Evolutionary conservation across 2,113 vertebrate species (phyloP).

Genomic region (Cyprinus carpio): DNA sequence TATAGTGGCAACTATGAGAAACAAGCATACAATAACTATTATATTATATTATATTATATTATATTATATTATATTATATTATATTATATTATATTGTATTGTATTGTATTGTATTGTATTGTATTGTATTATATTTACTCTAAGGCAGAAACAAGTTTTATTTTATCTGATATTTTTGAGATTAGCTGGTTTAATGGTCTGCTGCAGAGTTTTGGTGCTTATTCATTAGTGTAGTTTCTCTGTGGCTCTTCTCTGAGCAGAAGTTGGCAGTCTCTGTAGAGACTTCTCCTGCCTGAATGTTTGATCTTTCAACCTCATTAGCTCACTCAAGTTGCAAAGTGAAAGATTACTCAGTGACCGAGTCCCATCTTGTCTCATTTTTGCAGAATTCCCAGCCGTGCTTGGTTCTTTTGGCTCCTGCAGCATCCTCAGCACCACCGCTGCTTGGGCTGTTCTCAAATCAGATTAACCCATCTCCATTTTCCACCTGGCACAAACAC

Average conservation of each 20-base stretch:
- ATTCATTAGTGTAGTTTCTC: neutral
- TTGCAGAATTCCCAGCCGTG: neutral
- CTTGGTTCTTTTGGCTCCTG: slow-evolving; percentile 25
- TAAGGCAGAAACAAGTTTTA: neutral
- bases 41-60: neutral
- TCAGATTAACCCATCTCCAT: slow-evolving; percentile 69
- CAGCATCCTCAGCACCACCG: slow-evolving; percentile 21
- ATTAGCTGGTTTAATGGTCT: neutral
- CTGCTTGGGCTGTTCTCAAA: slow-evolving; percentile 52
- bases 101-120: too few species aligned
- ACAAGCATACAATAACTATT: neutral
- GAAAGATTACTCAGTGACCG: neutral
- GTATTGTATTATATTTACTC: too few species aligned
- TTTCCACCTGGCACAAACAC: slow-evolving; percentile 68
- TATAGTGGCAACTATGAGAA: neutral
- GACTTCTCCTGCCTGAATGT: slow-evolving; percentile 65
- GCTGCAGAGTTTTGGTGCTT: neutral
- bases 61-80: too few species aligned
- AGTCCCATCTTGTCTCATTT: neutral
- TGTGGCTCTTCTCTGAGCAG: slow-evolving; percentile 11
- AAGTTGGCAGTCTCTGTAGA: slow-evolving; percentile 62
- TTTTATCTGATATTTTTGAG: neutral
- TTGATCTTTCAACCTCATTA: neutral
- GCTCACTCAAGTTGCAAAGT: neutral
- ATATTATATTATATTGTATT: neutral